Percentiles rank a stretch among this genome's conserved stretches.
phyloP scores from a whole-genome alignment of 2,888 invertebrate genomes.

The Ormia ochracea region DNA sequence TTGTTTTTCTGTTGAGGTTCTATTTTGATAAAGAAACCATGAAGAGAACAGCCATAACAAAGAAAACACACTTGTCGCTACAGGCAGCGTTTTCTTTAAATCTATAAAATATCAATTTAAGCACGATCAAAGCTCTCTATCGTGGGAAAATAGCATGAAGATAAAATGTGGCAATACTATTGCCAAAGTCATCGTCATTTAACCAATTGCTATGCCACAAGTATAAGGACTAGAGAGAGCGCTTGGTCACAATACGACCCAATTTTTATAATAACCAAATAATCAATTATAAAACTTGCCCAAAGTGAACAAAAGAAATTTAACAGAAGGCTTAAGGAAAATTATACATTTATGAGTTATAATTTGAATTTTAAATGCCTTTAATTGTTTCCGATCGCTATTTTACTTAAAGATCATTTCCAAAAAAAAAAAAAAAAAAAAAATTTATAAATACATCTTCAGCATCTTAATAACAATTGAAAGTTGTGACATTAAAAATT shows the following conservation, averaged over 20 bases:
- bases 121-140: conserved; percentile 60
- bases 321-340: background rate
- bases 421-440: too few species aligned
- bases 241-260: conserved; percentile 25
- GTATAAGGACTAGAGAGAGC: background rate
- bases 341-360: conserved; percentile 2
- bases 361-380: background rate
- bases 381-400: conserved; percentile 11
- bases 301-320: too few species aligned
- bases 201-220: background rate
- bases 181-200: conserved; percentile 31
- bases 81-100: conserved; percentile 59
- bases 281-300: conserved; percentile 18
- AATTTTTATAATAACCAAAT: conserved; percentile 46
- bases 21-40: background rate
- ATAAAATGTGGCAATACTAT: conserved; percentile 35
- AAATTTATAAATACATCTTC: background rate
- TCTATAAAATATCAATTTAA: conserved; percentile 63
- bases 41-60: conserved; percentile 19
- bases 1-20: conserved; percentile 30
- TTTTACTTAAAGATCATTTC: conserved; percentile 35
- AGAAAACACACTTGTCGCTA: conserved; percentile 50
- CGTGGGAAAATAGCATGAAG: conserved; percentile 57
- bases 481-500: conserved; percentile 42
- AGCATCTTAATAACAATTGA: conserved; percentile 34